Evolutionary conservation across 2,113 vertebrate species (phyloP).

Genomic region (Urocynchramus pylzowi): DNA sequence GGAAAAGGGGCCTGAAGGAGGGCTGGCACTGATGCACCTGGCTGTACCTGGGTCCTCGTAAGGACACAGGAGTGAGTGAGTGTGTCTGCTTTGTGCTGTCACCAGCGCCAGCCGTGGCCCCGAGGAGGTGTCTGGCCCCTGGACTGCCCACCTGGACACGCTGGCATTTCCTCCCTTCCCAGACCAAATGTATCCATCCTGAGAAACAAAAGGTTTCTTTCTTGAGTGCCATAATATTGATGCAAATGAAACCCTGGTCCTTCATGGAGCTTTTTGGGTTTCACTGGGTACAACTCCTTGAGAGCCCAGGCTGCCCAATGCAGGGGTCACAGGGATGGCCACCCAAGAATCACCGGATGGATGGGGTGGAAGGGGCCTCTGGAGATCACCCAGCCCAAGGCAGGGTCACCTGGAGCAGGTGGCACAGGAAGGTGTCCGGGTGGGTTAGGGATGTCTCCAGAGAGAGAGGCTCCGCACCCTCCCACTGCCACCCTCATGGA

Average conservation of each 20-base stretch:
- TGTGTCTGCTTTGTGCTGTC: rapidly evolving
- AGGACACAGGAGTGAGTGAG: rapidly evolving
- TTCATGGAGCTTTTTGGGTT: neutral
- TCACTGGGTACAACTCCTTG: rapidly evolving
- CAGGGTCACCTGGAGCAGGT: neutral
- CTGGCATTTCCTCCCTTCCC: rapidly evolving
- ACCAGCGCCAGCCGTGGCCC: rapidly evolving
- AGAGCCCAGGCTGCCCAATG: rapidly evolving
- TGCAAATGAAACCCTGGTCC: rapidly evolving
- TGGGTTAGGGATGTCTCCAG: neutral
- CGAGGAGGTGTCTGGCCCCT: rapidly evolving
- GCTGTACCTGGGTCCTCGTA: rapidly evolving
- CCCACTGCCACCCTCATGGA: neutral
- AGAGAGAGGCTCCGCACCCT: neutral
- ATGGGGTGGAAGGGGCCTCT: neutral
- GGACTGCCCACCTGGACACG: neutral
- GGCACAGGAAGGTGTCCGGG: neutral
- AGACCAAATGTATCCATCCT: rapidly evolving
- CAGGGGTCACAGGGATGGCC: neutral
- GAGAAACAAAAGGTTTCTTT: neutral
- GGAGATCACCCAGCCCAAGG: neutral
- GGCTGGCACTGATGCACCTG: neutral
- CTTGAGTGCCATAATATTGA: rapidly evolving
- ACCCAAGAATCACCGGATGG: neutral
- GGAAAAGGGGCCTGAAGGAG: rapidly evolving